Evolutionary conservation across 2,888 invertebrate genomes (phyloP).

Genomic region (Orchesellides sinensis): DNA sequence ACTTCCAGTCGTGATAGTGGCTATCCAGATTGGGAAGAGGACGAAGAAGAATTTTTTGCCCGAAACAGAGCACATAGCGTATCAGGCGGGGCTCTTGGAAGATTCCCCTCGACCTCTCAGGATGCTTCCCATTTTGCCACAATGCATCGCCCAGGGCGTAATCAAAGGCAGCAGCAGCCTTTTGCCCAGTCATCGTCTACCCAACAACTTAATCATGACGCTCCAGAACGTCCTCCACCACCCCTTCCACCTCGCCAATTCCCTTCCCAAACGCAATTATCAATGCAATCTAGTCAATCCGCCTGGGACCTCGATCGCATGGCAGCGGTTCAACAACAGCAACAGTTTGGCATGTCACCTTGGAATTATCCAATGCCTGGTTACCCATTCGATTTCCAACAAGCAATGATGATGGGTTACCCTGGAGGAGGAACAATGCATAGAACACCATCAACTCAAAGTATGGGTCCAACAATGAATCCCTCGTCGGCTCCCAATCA

Average conservation of each 20-base stretch:
- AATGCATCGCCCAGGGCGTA: slow-evolving; percentile 60
- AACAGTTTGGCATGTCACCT: slow-evolving; percentile 58
- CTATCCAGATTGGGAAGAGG: slow-evolving; percentile 78
- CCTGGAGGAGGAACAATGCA: slow-evolving; percentile 66
- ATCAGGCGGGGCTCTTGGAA: slow-evolving; percentile 70
- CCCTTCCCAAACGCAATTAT: slow-evolving; percentile 53
- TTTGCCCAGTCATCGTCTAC: background rate
- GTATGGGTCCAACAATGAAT: slow-evolving; percentile 66
- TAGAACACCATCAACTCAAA: slow-evolving; percentile 70
- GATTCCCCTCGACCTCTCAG: slow-evolving; percentile 69
- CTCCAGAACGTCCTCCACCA: slow-evolving; percentile 71
- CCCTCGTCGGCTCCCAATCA: slow-evolving; percentile 44
- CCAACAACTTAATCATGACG: slow-evolving; percentile 13
- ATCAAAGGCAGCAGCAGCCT: slow-evolving; percentile 25
- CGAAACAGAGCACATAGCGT: slow-evolving; percentile 78
- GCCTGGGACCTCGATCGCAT: slow-evolving; percentile 72
- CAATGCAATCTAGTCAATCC: slow-evolving; percentile 69
- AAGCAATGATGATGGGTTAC: slow-evolving; percentile 67
- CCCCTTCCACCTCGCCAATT: slow-evolving; percentile 70
- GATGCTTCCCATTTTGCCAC: slow-evolving; percentile 74
- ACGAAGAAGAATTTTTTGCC: slow-evolving; percentile 72
- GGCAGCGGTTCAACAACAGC: slow-evolving; percentile 47
- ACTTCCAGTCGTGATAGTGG: slow-evolving; percentile 78
- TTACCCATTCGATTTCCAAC: slow-evolving; percentile 60
- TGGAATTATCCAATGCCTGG: slow-evolving; percentile 67